phyloP scores from a whole-genome alignment of 1,140 invertebrate genomes.

The Drosophila kohkoa region DNA sequence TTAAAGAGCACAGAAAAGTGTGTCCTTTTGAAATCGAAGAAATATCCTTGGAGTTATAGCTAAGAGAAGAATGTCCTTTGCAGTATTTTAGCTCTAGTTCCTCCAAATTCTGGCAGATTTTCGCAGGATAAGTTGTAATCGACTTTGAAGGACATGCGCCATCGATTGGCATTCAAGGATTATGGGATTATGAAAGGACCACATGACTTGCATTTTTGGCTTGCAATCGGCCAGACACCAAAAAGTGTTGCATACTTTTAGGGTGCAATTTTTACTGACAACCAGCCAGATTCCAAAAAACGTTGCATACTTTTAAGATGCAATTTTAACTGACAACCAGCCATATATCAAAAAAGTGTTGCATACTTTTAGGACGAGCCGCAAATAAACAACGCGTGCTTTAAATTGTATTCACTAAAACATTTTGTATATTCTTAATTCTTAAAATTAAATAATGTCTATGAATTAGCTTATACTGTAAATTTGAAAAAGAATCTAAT shows the following conservation, averaged over 20 bases:
- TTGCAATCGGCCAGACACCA: neutral
- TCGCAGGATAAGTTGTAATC: neutral
- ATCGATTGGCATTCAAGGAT: neutral
- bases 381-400: neutral
- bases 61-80: neutral
- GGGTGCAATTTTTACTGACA: neutral
- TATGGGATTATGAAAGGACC: neutral
- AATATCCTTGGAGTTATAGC: neutral
- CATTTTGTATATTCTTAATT: slow-evolving; percentile 20
- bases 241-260: slow-evolving; percentile 11
- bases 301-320: slow-evolving; percentile 2
- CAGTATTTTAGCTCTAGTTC: neutral
- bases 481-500: slow-evolving; percentile 36
- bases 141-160: neutral
- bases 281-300: neutral
- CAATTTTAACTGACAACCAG: neutral
- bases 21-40: neutral
- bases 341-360: neutral
- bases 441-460: slow-evolving; percentile 56
- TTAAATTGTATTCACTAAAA: slow-evolving; percentile 15
- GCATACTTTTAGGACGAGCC: neutral
- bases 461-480: slow-evolving; percentile 62
- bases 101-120: neutral
- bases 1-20: neutral
- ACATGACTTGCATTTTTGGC: neutral